These are phyloP conservation scores for Monochamus alternatus DNA, from an alignment of 2,888 invertebrate genomes.

Conservation along the genomic window DNA sequence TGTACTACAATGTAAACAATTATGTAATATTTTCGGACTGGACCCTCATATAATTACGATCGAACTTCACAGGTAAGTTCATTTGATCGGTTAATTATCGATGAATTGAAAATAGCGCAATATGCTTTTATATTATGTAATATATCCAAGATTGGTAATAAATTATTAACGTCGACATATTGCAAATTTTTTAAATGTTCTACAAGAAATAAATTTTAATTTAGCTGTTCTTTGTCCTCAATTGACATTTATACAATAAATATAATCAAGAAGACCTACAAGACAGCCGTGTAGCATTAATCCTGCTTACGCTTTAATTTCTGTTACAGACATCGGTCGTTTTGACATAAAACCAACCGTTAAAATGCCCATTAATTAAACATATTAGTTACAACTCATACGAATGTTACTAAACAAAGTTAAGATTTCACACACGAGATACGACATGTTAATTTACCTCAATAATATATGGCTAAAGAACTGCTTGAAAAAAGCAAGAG, in stretches of 20 bases:
- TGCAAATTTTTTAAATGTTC: no score
- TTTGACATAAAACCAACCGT: background rate
- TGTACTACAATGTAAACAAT: no score
- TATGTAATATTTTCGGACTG: no score
- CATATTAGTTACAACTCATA: constrained; percentile 55
- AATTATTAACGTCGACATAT: no score
- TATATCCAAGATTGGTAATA: no score
- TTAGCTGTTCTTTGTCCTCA: no score
- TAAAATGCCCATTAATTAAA: constrained; percentile 21
- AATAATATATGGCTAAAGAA: constrained; percentile 48
- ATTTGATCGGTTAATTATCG: no score
- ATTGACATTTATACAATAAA: background rate
- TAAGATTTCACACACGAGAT: constrained; percentile 57
- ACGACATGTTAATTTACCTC: constrained; percentile 59
- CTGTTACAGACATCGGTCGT: background rate
- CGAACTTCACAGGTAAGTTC: no score
- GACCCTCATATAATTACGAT: no score
- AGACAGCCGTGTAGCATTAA: background rate
- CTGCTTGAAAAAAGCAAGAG: constrained; percentile 42
- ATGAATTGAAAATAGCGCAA: no score
- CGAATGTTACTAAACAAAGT: constrained; percentile 48
- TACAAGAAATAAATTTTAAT: no score
- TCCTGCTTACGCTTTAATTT: constrained; percentile 4
- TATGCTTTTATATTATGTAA: no score
- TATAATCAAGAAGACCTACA: constrained; percentile 1